Conservation (phyloP, 2,113 vertebrate species). For the Sorex fumeus region DNA sequence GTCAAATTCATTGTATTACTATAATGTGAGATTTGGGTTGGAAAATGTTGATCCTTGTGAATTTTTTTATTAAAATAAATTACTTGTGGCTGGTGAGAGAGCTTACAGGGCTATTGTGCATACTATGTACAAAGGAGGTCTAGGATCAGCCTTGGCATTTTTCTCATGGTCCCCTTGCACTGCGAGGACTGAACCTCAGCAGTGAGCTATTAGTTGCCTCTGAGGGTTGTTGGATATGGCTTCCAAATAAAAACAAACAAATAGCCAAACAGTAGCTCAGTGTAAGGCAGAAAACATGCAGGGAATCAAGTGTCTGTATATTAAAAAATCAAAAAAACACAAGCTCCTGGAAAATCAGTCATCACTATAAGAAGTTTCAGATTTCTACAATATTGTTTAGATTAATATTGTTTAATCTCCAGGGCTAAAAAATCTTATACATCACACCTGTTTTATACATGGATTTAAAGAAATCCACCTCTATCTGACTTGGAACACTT, state of each 20-base stretch:
- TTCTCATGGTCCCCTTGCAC: too few relatives aligned
- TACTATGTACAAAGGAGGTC: too few relatives aligned
- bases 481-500: conserved; percentile 27
- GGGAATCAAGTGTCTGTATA: not conserved
- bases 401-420: too few relatives aligned
- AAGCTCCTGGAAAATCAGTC: not conserved
- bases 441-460: conserved; percentile 14
- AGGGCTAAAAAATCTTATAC: conserved; percentile 11
- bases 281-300: not conserved
- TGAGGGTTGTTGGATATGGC: too few relatives aligned
- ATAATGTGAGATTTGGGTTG: not conserved
- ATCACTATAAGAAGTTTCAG: conserved; percentile 14
- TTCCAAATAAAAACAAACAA: too few relatives aligned
- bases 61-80: conserved; percentile 44
- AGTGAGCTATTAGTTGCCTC: too few relatives aligned
- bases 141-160: too few relatives aligned
- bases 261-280: not conserved
- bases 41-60: conserved; percentile 5
- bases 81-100: too few relatives aligned
- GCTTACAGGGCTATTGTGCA: too few relatives aligned
- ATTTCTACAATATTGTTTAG: not conserved
- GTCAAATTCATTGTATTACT: not conserved
- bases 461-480: conserved; percentile 33
- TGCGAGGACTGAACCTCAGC: too few relatives aligned
- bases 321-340: not conserved